Evolutionary conservation across 2,113 vertebrate species (phyloP).

Genomic region (Colius striatus): DNA sequence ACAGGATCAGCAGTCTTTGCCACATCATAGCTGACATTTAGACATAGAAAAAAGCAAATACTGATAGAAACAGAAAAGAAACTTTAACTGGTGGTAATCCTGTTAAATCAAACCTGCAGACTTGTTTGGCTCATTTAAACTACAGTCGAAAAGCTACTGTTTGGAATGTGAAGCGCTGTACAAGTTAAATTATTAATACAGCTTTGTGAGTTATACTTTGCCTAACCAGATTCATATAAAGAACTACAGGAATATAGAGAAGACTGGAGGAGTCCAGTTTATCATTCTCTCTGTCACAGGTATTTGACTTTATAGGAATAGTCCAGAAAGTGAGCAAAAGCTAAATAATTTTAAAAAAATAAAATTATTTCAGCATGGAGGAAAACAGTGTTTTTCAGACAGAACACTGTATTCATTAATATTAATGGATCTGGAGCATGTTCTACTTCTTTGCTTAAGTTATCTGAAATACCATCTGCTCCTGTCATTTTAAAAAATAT

Average conservation of each 20-base stretch:
- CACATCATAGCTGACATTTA: neutral
- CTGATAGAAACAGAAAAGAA: neutral
- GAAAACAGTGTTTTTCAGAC: neutral
- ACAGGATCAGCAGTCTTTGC: neutral
- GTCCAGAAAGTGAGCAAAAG: neutral
- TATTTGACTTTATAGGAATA: neutral
- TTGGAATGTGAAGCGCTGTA: neutral
- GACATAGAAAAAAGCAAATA: neutral
- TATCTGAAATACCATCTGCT: slow-evolving; percentile 11
- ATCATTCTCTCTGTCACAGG: neutral
- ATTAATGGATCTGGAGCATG: neutral
- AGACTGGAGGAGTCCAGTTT: neutral
- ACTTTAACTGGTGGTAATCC: neutral
- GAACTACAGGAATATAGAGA: neutral
- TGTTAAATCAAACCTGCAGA: neutral
- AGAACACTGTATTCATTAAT: neutral
- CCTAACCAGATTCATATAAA: neutral
- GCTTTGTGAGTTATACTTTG: neutral
- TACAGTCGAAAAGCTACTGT: neutral
- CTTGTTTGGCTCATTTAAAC: neutral
- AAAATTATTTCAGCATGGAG: neutral
- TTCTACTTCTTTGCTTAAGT: neutral
- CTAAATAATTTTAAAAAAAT: neutral
- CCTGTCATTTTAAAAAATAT: neutral
- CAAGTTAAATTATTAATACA: neutral